These are phyloP conservation scores for Cybosia mesomella DNA, from an alignment of 2,888 invertebrate species.

Conservation along the genomic window DNA sequence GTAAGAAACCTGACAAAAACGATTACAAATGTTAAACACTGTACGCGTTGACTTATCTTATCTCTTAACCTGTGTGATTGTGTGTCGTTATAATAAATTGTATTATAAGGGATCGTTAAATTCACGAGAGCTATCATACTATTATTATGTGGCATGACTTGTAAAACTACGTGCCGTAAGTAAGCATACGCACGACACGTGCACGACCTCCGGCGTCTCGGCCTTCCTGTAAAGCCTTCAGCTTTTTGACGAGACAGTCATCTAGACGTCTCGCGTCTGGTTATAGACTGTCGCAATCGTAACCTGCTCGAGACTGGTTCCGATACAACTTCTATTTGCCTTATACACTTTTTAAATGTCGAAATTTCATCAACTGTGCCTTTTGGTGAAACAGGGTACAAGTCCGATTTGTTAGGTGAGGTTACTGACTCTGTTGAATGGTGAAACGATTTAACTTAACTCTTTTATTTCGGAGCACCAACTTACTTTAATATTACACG, in stretches of 20 bases:
- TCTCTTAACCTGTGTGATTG: not conserved
- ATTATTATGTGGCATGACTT: not conserved
- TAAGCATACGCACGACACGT: slow-evolving; percentile 11
- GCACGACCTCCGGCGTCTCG: slow-evolving; percentile 27
- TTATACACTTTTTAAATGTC: slow-evolving; percentile 42
- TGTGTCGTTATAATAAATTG: slow-evolving; percentile 5
- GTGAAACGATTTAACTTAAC: not conserved
- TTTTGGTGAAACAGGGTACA: not conserved
- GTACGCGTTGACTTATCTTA: not conserved
- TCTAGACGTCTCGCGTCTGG: slow-evolving; percentile 75
- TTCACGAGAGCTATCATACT: slow-evolving; percentile 4
- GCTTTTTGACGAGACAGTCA: slow-evolving; percentile 28
- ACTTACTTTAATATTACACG: too few relatives aligned
- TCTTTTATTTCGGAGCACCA: too few relatives aligned
- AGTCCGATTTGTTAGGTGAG: not conserved
- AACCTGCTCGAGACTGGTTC: slow-evolving; percentile 35
- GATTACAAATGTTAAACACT: not conserved
- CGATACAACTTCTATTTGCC: slow-evolving; percentile 29
- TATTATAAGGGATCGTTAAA: slow-evolving; percentile 1
- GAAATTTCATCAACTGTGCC: slow-evolving; percentile 29
- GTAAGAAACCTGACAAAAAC: not conserved
- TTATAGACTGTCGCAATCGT: slow-evolving; percentile 55
- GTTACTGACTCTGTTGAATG: not conserved
- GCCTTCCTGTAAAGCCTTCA: slow-evolving; percentile 78
- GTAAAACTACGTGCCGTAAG: not conserved